Base-by-base conservation (phyloP, 1,140 invertebrate species). In the Pectinophora gossypiella region DNA sequence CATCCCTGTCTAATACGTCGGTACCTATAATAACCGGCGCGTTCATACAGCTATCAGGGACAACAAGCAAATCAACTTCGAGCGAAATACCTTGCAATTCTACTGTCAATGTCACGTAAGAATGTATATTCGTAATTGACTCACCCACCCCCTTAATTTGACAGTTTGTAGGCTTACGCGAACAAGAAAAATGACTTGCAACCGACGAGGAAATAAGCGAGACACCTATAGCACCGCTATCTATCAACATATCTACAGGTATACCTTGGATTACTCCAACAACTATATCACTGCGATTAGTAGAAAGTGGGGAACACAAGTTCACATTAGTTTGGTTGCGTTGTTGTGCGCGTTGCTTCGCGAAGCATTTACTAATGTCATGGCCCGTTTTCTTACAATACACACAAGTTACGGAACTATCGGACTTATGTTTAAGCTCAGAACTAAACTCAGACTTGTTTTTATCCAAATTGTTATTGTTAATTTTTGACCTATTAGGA, bases 31-130 rank as follows among this genome's bases (percentile, higher is more conserved):
- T 51, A 0, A 43, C 16, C 2, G 48, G 48, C 6, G 27, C 15
- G 7, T 18, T 23, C 20, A 42, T 51, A 18, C 19, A 51, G 10
- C 9, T 9, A 12, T 7, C 12, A 12, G 48, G 48, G 6, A 51
- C 36, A 3, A 51, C 19, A 21, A 42, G 5, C n/a, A 51, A 43
- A 51, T 51, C 48, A 15, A 20, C 38, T 27, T 42, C 36, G 12
- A 32, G 2, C 1, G 48, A 13, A 12, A 42, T 42, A 4, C 18
- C 35, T 10, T 9, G 9, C 3, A 50, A 40, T 20, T 50, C 36
- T 4, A 50, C 4, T 38, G 19, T 50, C 13, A 50, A 5, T 1
- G 48, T 50, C n/a, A 50, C 48, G 22, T 50, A 50, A 18, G 32
- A 40, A 16, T 21, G 15, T 2, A 5, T 7, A 12, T 7, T 18